A percentile compares a stretch with the other conserved stretches of the same genome.
These are phyloP conservation scores for Eolophus roseicapilla DNA, from an alignment of 2,113 vertebrate species.

Conservation along the genomic window DNA sequence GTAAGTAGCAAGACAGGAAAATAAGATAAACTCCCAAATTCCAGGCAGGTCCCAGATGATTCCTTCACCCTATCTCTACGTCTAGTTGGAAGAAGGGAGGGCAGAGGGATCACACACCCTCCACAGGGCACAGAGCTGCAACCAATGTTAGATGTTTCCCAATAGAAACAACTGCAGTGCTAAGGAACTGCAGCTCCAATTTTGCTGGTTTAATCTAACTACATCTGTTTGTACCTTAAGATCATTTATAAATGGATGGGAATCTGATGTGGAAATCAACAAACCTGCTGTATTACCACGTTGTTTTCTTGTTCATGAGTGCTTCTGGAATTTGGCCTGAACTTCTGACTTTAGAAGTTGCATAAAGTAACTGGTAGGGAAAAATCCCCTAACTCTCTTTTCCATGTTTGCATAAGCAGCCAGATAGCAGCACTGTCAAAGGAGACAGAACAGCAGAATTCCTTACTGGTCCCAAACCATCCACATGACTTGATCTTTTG, in stretches of 20 bases:
- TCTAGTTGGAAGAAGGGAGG: neutral
- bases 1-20: neutral
- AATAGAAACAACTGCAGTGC: neutral
- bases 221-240: neutral
- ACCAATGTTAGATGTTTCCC: accelerated
- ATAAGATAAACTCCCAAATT: neutral
- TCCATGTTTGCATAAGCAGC: neutral
- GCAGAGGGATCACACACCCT: neutral
- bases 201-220: neutral
- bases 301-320: neutral
- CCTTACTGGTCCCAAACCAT: neutral
- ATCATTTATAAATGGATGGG: neutral
- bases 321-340: neutral
- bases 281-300: neutral
- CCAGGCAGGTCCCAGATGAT: neutral
- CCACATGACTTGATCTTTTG: neutral
- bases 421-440: neutral
- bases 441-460: neutral
- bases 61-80: neutral
- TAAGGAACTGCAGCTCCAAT: neutral
- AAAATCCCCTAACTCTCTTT: neutral
- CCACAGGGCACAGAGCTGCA: accelerated
- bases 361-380: neutral
- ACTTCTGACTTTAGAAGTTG: neutral
- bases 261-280: neutral